Base-by-base conservation (phyloP, 2,113 vertebrate species). In the Amphilophus citrinellus region DNA sequence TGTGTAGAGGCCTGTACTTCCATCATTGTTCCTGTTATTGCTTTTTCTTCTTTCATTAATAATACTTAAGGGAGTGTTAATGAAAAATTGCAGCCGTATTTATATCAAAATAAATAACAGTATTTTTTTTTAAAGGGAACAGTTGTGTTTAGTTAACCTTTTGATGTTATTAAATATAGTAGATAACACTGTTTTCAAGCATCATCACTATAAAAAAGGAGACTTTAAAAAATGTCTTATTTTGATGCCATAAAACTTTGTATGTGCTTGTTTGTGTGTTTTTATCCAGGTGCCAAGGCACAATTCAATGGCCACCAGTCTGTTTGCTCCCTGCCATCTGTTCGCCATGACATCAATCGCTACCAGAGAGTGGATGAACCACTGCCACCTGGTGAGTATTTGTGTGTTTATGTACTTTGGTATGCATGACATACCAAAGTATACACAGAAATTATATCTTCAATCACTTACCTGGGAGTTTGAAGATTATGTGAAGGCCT, bases 331-430 rank as follows among this genome's bases (percentile, higher is more conserved):
- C 96, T 99, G 84, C 97, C 98, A n/a, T 98, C 98, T 0, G 95
- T 98, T 57, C 97, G 98, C 60, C 97, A 98, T 73, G 98, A 99
- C 20, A 97, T 98, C 37, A 97, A 96, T 91, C 97, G 98, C 5
- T 99, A 99, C 94, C 98, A 99, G 95, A 96, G 98, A 92, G 97
- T 99, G 94, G 98, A 99, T 9, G 98, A 99, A 91, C 97, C 97
- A 20, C 96, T 99, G 47, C 98, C 98, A 4, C 98, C 98, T 87
- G 98, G 98, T 99, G 90, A 98, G 98, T 84, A 76, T 71, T 39
- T 78, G 39, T 61, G 11, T 47, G 96, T 73, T 22, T 42, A 18
- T 61, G 32, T 76, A 30, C 27, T 30, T 30, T 58, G 3, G 39
- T 39, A 44, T 57, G 44, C 17, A 35, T 35, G 32, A 7, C 6